Evolutionary conservation across 2,113 vertebrate species (phyloP), one percentile per base, ranked within the genome.

Genomic region (Bothrops jararaca): DNA sequence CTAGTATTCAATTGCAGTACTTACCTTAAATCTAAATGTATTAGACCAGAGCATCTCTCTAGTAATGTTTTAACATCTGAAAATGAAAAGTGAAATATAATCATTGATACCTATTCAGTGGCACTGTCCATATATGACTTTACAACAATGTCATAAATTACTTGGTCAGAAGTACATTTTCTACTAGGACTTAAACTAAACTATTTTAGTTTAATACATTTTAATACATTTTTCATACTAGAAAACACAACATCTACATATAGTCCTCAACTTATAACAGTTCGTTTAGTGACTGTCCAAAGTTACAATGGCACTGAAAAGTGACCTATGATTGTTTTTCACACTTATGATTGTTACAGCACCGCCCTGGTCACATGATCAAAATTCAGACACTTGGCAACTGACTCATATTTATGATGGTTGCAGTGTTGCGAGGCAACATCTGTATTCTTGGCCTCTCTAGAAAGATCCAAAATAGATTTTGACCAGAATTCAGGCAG

Each of bases 11-110:
- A 1, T 45, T 92, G 18, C 4, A 91, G 34, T 54, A 89, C 95
- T 97, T 97, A 99, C 99, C 99, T 99, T 93, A 99, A 97, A 96
- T 99, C 99, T 93, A 99, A 97, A 39, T 97, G 97, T 45, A 97
- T 89, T 9, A 99, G 97, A 24, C 96, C 94, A 52, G 98, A 98
- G 95, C 99, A 99, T 96, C 98, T 97, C 89, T 96, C 95, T 94
- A 99, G 97, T 96, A 99, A 93, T 1, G 96, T 96, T 94, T 97
- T 98, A 94, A 99, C 89, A 94, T 99, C 99, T 99, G 94, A 93
- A 80, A 96, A 97, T 85, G 58, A 94, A 60, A 57, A 89, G 10
- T 9, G 50, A 60, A 90, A 52, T 64, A 85, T 80, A 90, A 53
- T 90, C 15, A 22, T 22, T 29, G 53, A 58, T 39, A 52, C 45